Evolutionary conservation across 2,888 invertebrate species (phyloP).

Genomic region (Phyto melanocephala): DNA sequence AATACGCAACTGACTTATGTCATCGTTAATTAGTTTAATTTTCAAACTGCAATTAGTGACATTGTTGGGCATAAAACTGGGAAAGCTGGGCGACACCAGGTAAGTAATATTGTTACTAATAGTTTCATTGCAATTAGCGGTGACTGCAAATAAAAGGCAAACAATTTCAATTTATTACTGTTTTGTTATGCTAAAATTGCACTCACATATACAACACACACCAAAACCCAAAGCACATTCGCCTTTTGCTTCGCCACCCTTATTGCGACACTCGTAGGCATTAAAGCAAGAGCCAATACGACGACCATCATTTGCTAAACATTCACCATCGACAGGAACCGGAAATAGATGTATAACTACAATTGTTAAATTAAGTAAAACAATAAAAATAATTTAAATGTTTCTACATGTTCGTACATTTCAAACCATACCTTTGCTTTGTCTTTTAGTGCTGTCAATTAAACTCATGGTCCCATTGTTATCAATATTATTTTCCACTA

Average conservation of each 20-base stretch:
- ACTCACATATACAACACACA: conserved; percentile 92
- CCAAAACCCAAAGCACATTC: conserved; percentile 91
- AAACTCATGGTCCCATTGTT: background rate
- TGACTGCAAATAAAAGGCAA: too few species aligned
- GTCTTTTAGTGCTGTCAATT: background rate
- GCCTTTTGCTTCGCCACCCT: conserved; percentile 85
- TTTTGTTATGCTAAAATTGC: background rate
- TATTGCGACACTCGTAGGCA: conserved; percentile 89
- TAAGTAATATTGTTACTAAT: conserved; percentile 90
- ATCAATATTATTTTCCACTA: conserved; percentile 20
- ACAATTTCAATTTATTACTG: background rate
- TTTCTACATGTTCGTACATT: background rate
- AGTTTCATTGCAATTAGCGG: conserved; percentile 85
- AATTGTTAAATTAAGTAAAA: background rate
- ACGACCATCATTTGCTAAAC: conserved; percentile 85
- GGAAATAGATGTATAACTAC: conserved; percentile 90
- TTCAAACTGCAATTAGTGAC: conserved; percentile 85
- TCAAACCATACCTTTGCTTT: conserved; percentile 34
- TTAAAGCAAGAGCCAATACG: conserved; percentile 89
- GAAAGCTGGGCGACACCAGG: conserved; percentile 90
- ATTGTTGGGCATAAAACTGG: conserved; percentile 84
- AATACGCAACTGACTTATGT: conserved; percentile 89
- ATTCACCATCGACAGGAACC: conserved; percentile 90
- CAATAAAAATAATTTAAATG: too few species aligned
- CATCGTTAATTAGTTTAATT: conserved; percentile 87